These are phyloP conservation scores for Accipiter cooperii DNA, from an alignment of 2,113 vertebrate species.

Conservation along the genomic window DNA sequence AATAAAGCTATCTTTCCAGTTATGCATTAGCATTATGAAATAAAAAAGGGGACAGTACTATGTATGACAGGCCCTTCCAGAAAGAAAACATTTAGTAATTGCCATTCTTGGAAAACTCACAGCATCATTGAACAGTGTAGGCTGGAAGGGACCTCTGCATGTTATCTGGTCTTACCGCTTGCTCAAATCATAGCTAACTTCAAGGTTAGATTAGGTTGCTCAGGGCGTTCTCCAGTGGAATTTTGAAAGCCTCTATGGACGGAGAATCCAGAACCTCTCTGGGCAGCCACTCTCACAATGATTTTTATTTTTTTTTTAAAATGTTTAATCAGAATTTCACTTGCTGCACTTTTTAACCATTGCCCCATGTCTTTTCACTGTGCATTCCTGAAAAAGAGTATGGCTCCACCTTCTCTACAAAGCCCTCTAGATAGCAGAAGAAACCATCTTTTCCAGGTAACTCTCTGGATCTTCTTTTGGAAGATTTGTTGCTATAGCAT, in stretches of 20 bases:
- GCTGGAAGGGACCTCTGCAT: background rate
- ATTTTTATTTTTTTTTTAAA: background rate
- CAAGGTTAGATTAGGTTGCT: background rate
- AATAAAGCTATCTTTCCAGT: background rate
- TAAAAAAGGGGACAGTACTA: background rate
- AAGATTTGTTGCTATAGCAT: background rate
- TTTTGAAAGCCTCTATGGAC: background rate
- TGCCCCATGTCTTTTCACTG: background rate
- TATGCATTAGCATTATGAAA: background rate
- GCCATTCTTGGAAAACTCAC: background rate
- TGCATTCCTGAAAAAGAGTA: background rate
- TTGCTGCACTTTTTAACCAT: background rate
- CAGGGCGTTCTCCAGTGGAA: background rate
- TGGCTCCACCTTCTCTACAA: background rate
- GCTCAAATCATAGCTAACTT: background rate
- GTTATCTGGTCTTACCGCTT: background rate
- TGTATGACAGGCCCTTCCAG: background rate
- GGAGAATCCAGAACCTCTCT: background rate
- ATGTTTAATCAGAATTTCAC: background rate
- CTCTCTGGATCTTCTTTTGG: background rate
- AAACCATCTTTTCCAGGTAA: background rate
- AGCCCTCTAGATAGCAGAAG: background rate
- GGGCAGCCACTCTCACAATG: background rate
- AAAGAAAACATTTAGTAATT: background rate
- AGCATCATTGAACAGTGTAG: background rate